Conservation (phyloP, 2,888 invertebrate genomes). For the Catocala sponsa region DNA sequence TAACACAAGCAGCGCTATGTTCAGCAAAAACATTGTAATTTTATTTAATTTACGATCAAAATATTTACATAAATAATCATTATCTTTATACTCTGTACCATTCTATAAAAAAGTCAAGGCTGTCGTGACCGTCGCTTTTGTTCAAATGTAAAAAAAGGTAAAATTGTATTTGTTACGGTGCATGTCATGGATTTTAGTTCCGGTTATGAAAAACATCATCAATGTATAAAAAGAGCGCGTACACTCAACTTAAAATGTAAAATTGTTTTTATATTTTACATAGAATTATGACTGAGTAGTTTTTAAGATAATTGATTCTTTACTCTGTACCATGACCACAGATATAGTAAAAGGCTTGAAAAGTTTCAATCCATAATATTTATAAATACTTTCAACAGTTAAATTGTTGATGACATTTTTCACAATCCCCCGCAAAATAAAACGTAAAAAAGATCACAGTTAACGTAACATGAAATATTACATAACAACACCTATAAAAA, state of each 20-base stretch:
- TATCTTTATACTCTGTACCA: conserved; percentile 29
- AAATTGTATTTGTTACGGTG: conserved; percentile 39
- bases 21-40: conserved; percentile 34
- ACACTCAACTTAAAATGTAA: conserved; percentile 18
- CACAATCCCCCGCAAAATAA: conserved; percentile 12
- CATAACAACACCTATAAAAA: conserved; percentile 29
- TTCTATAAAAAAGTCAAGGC: conserved; percentile 19
- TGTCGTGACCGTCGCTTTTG: conserved; percentile 21
- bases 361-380: conserved; percentile 4
- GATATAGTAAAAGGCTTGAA: conserved; percentile 13
- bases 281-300: conserved; percentile 17
- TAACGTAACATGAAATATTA: conserved; percentile 25
- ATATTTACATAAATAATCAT: conserved; percentile 42
- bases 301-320: conserved; percentile 38
- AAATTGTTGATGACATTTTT: conserved; percentile 14
- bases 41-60: conserved; percentile 27
- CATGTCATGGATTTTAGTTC: conserved; percentile 46
- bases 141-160: conserved; percentile 31
- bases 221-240: conserved; percentile 29
- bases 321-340: conserved; percentile 16
- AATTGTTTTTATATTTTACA: conserved; percentile 30
- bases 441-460: conserved; percentile 25
- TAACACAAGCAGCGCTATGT: conserved; percentile 36
- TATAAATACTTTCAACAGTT: conserved; percentile 4
- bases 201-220: conserved; percentile 38